Conservation (phyloP, 2,113 vertebrate genomes). For the Zootoca vivipara region DNA sequence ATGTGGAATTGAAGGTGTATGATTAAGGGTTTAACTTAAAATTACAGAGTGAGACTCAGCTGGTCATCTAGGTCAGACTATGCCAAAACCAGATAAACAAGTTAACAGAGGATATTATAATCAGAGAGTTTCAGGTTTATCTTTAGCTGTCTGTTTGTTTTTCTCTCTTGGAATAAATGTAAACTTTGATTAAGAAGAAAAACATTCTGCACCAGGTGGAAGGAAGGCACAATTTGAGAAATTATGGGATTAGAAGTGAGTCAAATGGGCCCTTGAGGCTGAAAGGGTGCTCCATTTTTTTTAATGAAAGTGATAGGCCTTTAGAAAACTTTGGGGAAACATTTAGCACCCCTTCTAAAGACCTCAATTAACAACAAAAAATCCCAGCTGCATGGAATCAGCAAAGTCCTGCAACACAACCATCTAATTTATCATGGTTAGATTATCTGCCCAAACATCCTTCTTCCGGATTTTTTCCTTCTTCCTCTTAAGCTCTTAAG, state of each 20-base stretch:
- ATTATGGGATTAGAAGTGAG: not conserved
- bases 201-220: not conserved
- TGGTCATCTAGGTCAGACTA: too few species aligned
- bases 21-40: not conserved
- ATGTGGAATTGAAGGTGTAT: not conserved
- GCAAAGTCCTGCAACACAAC: not conserved
- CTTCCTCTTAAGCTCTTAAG: not conserved
- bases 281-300: too few species aligned
- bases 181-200: not conserved
- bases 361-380: not conserved
- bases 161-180: not conserved
- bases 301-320: not conserved
- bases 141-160: not conserved
- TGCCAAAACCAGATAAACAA: not conserved
- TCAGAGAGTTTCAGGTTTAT: not conserved
- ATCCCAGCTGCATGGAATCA: not conserved
- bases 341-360: not conserved
- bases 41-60: not conserved
- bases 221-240: too few species aligned
- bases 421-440: not conserved
- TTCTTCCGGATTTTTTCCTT: not conserved
- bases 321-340: not conserved
- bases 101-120: not conserved
- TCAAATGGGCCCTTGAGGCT: not conserved
- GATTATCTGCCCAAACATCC: not conserved